These are phyloP conservation scores for Microctonus aethiopoides DNA, from an alignment of 2,888 invertebrate genomes.

Conservation along the genomic window DNA sequence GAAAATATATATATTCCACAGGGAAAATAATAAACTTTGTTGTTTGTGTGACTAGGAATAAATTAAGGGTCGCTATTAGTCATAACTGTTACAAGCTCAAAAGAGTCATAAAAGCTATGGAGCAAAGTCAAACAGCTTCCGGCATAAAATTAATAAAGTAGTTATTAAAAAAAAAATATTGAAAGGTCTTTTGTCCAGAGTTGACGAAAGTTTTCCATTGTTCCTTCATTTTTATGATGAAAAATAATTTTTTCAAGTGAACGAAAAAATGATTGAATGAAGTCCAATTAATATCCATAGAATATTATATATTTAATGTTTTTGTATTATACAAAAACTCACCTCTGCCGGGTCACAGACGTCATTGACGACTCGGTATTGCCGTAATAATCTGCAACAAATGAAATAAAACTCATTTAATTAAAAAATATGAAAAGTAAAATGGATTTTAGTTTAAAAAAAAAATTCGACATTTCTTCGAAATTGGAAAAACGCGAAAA, in stretches of 20 bases:
- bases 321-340: conserved; percentile 41
- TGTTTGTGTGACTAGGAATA: background rate
- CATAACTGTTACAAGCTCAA: conserved; percentile 32
- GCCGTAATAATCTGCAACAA: conserved; percentile 54
- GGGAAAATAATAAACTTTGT: background rate
- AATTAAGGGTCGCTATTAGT: background rate
- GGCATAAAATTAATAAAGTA: conserved; percentile 30
- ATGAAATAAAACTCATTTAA: conserved; percentile 31
- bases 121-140: conserved; percentile 36
- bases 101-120: conserved; percentile 35
- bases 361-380: conserved; percentile 48
- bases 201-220: too few relatives aligned
- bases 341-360: conserved; percentile 49
- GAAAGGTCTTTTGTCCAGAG: too few relatives aligned
- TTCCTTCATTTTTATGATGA: too few relatives aligned
- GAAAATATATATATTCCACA: too few relatives aligned
- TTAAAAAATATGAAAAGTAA: conserved; percentile 30
- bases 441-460: background rate
- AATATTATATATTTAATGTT: background rate
- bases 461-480: conserved; percentile 7
- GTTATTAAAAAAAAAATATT: background rate
- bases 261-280: too few relatives aligned
- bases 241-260: too few relatives aligned
- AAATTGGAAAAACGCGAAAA: conserved; percentile 38
- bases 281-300: too few relatives aligned